Percentiles rank a stretch among this genome's conserved stretches.
Evolutionary conservation across 1,140 invertebrate species (phyloP).

Genomic region (Phortica variegata): DNA sequence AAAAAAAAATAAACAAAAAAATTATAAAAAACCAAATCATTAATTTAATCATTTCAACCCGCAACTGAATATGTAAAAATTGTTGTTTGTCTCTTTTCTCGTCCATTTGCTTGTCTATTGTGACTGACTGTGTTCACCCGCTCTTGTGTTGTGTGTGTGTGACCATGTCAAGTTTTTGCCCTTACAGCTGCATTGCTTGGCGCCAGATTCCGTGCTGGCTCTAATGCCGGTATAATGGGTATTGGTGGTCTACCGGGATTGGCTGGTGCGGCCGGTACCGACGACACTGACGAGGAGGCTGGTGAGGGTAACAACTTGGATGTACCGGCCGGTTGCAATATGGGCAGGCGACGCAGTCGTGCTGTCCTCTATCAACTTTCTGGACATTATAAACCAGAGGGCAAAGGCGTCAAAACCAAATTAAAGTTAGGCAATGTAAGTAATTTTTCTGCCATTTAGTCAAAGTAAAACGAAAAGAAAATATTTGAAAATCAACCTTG

Average conservation of each 20-base stretch:
- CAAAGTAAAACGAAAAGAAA: background rate
- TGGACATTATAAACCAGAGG: slow-evolving; percentile 91
- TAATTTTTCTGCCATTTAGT: slow-evolving; percentile 30
- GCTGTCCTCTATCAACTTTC: slow-evolving; percentile 96
- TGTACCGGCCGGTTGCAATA: slow-evolving; percentile 83
- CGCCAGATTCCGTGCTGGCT: slow-evolving; percentile 63
- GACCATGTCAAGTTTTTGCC: slow-evolving; percentile 58
- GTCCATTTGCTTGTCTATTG: too few relatives aligned
- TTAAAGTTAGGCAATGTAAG: slow-evolving; percentile 93
- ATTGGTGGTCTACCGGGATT: slow-evolving; percentile 68
- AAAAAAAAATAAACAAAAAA: too few relatives aligned
- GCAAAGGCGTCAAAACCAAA: slow-evolving; percentile 80
- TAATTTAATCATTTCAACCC: too few relatives aligned
- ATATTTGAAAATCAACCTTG: too few relatives aligned
- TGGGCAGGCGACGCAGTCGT: slow-evolving; percentile 83
- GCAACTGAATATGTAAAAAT: too few relatives aligned
- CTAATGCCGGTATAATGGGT: slow-evolving; percentile 70
- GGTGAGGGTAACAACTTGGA: slow-evolving; percentile 71
- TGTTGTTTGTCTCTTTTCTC: too few relatives aligned
- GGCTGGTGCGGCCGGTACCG: slow-evolving; percentile 61
- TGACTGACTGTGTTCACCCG: too few relatives aligned
- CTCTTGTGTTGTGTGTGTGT: too few relatives aligned
- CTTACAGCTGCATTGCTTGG: slow-evolving; percentile 56
- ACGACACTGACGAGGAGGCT: slow-evolving; percentile 67
- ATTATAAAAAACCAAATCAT: too few relatives aligned